A percentile compares a stretch with the other conserved stretches of the same genome.
phyloP scores from a whole-genome alignment of 1,140 invertebrate genomes.

The Formica exsecta region DNA sequence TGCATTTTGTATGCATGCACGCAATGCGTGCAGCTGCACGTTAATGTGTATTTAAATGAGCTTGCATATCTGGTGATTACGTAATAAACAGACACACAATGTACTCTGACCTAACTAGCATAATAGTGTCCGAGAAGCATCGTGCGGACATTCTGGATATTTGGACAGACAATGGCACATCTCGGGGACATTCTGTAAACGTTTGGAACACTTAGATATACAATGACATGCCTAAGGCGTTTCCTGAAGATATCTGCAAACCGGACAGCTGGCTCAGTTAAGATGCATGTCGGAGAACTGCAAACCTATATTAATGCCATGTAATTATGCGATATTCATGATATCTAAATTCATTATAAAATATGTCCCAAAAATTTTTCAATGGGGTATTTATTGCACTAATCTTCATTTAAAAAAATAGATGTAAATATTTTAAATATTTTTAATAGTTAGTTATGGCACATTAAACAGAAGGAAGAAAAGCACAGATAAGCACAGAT shows the following conservation, averaged over 20 bases:
- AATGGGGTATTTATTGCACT: neutral
- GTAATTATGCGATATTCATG: conserved; percentile 14
- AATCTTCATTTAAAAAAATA: neutral
- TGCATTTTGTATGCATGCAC: conserved; percentile 37
- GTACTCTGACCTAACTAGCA: conserved; percentile 55
- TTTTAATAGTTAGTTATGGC: neutral
- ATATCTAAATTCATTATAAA: neutral
- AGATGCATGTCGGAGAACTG: conserved; percentile 38
- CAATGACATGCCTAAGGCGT: conserved; percentile 66
- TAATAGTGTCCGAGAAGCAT: conserved; percentile 66
- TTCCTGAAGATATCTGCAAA: conserved; percentile 64
- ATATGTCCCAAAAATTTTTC: conserved; percentile 4
- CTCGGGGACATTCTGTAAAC: conserved; percentile 74
- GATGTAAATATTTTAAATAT: neutral
- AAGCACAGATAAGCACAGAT: neutral
- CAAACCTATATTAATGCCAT: conserved; percentile 40
- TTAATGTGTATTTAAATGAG: conserved; percentile 71
- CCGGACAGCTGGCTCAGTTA: conserved; percentile 30
- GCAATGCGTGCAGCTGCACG: conserved; percentile 47
- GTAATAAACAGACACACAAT: conserved; percentile 73
- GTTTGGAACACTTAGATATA: conserved; percentile 71
- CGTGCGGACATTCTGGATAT: conserved; percentile 65
- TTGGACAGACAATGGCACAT: conserved; percentile 71
- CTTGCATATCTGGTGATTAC: conserved; percentile 49
- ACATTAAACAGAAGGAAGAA: neutral